Percentiles rank a stretch among this genome's conserved stretches.
These are phyloP conservation scores for Heliornis fulica DNA, from an alignment of 2,113 vertebrate species.

Conservation along the genomic window DNA sequence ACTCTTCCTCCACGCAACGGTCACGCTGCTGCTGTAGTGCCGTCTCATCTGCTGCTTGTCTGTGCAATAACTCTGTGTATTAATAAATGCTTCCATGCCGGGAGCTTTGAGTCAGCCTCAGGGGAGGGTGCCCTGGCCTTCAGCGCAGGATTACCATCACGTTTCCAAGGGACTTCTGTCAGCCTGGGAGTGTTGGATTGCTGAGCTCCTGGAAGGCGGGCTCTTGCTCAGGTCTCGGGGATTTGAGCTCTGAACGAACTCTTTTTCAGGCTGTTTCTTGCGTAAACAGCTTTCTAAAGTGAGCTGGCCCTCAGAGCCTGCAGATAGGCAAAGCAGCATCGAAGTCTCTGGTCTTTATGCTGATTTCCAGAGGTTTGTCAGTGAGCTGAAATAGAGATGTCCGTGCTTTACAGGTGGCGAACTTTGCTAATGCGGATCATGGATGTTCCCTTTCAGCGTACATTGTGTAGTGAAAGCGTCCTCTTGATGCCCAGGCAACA, in stretches of 20 bases:
- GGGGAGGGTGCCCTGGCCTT: not conserved
- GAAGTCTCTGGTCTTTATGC: not conserved
- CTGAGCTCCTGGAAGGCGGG: not conserved
- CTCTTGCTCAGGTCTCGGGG: not conserved
- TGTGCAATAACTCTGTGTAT: not conserved
- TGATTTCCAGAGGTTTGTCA: not conserved
- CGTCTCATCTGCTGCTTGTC: not conserved
- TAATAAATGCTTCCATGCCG: not conserved
- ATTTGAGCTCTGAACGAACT: slow-evolving; percentile 5
- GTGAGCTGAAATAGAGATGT: not conserved
- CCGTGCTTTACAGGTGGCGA: not conserved
- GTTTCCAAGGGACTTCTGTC: not conserved
- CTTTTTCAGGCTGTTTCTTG: not conserved
- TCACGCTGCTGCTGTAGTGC: not conserved
- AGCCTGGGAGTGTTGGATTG: not conserved
- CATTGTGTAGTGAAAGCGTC: not conserved
- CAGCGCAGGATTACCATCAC: not conserved
- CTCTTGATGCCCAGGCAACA: rapidly evolving
- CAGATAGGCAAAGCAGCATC: not conserved
- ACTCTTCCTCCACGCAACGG: not conserved
- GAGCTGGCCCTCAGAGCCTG: not conserved
- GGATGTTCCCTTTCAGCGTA: not conserved
- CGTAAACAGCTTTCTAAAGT: not conserved
- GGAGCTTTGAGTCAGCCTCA: not conserved
- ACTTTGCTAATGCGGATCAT: not conserved